A percentile compares a stretch with the other conserved stretches of the same genome.
Conservation (phyloP, 2,888 invertebrate genomes). For the Dioctria rufipes region DNA sequence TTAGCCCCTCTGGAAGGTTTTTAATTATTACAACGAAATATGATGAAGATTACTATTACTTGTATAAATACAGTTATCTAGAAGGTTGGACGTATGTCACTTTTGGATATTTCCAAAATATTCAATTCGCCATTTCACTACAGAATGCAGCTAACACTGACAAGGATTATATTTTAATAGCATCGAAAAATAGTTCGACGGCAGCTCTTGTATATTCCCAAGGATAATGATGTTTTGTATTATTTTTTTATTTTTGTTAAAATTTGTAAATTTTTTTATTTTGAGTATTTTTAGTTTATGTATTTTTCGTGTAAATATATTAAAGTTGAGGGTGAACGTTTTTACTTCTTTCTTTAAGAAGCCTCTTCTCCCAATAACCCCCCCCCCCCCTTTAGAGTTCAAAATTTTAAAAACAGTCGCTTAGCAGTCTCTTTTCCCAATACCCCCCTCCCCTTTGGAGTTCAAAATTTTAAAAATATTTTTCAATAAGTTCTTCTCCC, state of each 20-base stretch:
- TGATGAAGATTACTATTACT: slow-evolving; percentile 2
- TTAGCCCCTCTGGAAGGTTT: neutral
- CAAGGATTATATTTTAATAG: neutral
- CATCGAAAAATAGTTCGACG: slow-evolving; percentile 16
- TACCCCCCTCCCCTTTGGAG: too few species aligned
- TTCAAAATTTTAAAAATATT: too few species aligned
- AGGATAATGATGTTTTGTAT: neutral
- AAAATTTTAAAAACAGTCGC: too few species aligned
- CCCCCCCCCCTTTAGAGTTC: too few species aligned
- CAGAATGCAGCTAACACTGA: neutral
- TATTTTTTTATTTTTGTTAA: too few species aligned
- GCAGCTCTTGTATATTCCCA: neutral
- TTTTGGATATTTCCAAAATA: neutral
- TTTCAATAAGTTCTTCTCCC: too few species aligned
- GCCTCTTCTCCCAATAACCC: too few species aligned
- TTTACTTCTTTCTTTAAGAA: too few species aligned
- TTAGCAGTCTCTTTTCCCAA: too few species aligned
- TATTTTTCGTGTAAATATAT: neutral
- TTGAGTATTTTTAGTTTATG: too few species aligned
- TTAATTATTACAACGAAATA: neutral
- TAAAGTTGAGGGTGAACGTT: neutral
- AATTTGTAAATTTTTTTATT: neutral
- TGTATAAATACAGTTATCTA: neutral
- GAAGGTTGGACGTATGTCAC: slow-evolving; percentile 8
- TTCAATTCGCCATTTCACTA: neutral